A percentile compares a stretch with the other conserved stretches of the same genome.
phyloP scores from a whole-genome alignment of 2,113 vertebrate species.

The Gasterosteus nipponicus region DNA sequence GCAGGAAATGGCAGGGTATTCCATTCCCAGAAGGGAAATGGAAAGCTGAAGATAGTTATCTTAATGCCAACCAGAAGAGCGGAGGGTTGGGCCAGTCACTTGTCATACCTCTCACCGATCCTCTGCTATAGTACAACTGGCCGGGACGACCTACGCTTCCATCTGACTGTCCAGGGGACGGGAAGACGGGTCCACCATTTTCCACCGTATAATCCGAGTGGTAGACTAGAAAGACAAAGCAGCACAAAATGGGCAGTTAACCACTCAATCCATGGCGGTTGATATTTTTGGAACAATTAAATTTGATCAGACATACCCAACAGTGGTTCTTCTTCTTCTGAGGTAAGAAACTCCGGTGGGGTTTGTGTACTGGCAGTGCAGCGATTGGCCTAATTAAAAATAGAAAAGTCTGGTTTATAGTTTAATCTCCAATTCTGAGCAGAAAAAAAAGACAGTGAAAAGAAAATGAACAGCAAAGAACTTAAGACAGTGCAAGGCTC shows the following conservation, averaged over 20 bases:
- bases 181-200: conserved; percentile 84
- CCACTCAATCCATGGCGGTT: background rate
- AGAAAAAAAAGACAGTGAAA: background rate
- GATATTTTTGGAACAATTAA: background rate
- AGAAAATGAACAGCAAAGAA: background rate
- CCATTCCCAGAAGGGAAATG: background rate
- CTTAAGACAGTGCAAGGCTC: background rate
- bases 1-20: background rate
- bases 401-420: conserved; percentile 78
- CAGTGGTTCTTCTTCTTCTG: conserved; percentile 85
- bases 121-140: conserved; percentile 84
- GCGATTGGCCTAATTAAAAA: conserved; percentile 81
- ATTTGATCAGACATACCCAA: conserved; percentile 71
- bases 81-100: conserved; percentile 80
- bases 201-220: conserved; percentile 82
- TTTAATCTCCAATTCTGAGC: conserved; percentile 83
- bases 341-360: conserved; percentile 86
- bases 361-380: conserved; percentile 93
- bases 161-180: conserved; percentile 79
- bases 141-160: conserved; percentile 78
- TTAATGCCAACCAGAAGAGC: conserved; percentile 86
- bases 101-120: conserved; percentile 86
- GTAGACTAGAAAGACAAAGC: conserved; percentile 72
- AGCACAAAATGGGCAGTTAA: background rate
- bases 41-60: conserved; percentile 72